Percentiles rank a stretch among this genome's conserved stretches.
Conservation (phyloP, 2,797 vertebrate genomes). For the Coreius guichenoti region DNA sequence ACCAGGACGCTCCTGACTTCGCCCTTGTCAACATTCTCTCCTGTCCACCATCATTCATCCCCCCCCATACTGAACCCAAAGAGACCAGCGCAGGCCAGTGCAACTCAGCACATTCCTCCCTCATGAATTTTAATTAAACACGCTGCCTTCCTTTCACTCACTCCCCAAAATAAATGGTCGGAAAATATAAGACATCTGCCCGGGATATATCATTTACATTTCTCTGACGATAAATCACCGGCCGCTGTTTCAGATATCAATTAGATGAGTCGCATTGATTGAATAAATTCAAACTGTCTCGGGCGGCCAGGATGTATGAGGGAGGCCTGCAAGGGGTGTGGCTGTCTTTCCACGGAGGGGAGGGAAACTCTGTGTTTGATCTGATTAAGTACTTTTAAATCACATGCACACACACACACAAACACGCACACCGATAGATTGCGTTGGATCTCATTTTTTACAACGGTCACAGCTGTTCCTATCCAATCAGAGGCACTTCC, state of each 20-base stretch:
- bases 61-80: constrained; percentile 82
- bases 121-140: constrained; percentile 92
- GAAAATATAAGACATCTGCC: constrained; percentile 94
- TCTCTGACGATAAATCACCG: constrained; percentile 87
- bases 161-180: constrained; percentile 88
- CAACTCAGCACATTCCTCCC: constrained; percentile 88
- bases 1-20: constrained; percentile 77
- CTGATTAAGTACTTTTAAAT: constrained; percentile 52
- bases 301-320: constrained; percentile 39
- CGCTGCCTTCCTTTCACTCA: constrained; percentile 61
- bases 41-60: constrained; percentile 87
- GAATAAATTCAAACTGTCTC: constrained; percentile 51
- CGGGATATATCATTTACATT: constrained; percentile 89
- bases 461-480: neutral
- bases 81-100: constrained; percentile 82
- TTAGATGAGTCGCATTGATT: constrained; percentile 58
- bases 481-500: constrained; percentile 22
- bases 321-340: constrained; percentile 32
- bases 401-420: constrained; percentile 19
- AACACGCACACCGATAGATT: constrained; percentile 16
- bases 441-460: constrained; percentile 24
- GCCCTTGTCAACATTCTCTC: constrained; percentile 84
- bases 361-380: constrained; percentile 32
- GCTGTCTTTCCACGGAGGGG: constrained; percentile 26
- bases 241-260: constrained; percentile 61